Evolutionary conservation across 2,888 invertebrate genomes (phyloP).

Genomic region (Cordilura impudica): DNA sequence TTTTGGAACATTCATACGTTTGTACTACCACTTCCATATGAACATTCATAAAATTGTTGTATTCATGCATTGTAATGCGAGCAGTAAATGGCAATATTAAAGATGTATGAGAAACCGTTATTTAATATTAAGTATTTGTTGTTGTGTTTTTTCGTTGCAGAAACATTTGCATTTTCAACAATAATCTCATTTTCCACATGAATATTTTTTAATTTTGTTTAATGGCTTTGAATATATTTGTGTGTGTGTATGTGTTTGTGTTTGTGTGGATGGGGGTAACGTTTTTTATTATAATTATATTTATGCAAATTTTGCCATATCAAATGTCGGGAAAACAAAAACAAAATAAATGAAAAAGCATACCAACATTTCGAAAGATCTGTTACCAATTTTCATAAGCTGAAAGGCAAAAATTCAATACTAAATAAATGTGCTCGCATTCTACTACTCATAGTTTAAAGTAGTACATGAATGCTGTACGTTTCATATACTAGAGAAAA

Average conservation of each 20-base stretch:
- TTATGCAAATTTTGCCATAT: constrained; percentile 68
- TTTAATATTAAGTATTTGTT: constrained; percentile 37
- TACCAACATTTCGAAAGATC: constrained; percentile 24
- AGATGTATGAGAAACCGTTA: constrained; percentile 39
- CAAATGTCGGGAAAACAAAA: constrained; percentile 10
- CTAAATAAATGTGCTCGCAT: constrained; percentile 12
- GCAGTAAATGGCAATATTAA: too few species aligned
- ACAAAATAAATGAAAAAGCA: background rate
- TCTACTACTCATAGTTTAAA: background rate
- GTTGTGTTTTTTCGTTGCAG: background rate
- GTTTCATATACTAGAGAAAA: constrained; percentile 6
- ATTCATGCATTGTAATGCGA: constrained; percentile 59
- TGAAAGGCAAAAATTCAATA: constrained; percentile 51
- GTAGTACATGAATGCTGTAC: background rate
- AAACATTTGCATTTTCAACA: constrained; percentile 54
- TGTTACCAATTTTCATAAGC: constrained; percentile 49
- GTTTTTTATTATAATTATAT: constrained; percentile 71
- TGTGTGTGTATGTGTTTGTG: background rate
- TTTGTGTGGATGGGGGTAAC: constrained; percentile 54
- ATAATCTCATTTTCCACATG: constrained; percentile 68
- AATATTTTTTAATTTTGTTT: constrained; percentile 60
- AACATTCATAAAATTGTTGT: background rate
- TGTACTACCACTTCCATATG: too few species aligned
- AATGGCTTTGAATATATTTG: background rate
- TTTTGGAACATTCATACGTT: too few species aligned